A percentile compares a stretch with the other conserved stretches of the same genome.
These are phyloP conservation scores for Melanophora roralis DNA, from an alignment of 2,888 invertebrate genomes.

Conservation along the genomic window DNA sequence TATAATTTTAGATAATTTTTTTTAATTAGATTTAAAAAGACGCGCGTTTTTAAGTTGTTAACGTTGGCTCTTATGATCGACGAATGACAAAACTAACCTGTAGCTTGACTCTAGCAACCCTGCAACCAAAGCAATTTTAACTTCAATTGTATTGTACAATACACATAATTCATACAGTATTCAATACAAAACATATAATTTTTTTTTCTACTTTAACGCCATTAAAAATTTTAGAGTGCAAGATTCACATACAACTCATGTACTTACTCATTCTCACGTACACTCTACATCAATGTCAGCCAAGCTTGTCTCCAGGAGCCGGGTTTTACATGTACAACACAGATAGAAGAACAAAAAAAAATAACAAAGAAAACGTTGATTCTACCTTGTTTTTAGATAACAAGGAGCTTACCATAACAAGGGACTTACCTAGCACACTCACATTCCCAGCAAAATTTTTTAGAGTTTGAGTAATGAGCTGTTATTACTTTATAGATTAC, in stretches of 20 bases:
- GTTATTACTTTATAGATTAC: no score
- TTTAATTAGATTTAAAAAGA: constrained; percentile 7
- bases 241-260: neutral
- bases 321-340: no score
- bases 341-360: no score
- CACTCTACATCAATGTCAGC: no score
- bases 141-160: constrained; percentile 25
- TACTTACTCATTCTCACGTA: constrained; percentile 19
- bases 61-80: constrained; percentile 70
- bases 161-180: neutral
- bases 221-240: constrained; percentile 25
- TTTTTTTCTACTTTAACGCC: constrained; percentile 42
- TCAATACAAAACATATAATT: constrained; percentile 36
- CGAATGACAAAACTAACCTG: constrained; percentile 71
- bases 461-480: no score
- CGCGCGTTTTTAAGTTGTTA: constrained; percentile 62
- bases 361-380: no score
- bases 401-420: no score
- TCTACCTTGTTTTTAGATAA: no score
- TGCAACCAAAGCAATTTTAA: constrained; percentile 45
- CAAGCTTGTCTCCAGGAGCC: no score
- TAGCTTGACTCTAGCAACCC: constrained; percentile 64
- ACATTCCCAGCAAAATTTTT: no score
- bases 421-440: no score
- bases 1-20: constrained; percentile 21